These are phyloP conservation scores for Macrotrachela quadricornifera DNA, from an alignment of 1,140 invertebrate genomes.

Conservation along the genomic window DNA sequence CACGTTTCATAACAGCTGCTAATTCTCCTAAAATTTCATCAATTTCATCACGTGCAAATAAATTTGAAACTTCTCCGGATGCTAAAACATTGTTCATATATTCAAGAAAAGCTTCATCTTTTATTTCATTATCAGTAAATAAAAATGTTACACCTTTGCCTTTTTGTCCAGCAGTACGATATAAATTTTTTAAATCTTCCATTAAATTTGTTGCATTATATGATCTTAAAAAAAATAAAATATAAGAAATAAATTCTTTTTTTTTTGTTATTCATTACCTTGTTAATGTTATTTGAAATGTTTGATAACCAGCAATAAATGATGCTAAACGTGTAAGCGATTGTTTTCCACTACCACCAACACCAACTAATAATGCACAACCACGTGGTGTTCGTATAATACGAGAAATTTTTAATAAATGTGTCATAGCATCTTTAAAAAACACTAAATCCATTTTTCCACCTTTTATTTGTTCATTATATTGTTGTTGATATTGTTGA, in stretches of 20 bases:
- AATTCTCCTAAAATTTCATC: conserved; percentile 79
- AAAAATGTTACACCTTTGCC: conserved; percentile 91
- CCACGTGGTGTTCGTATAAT: conserved; percentile 78
- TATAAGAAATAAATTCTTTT: neutral
- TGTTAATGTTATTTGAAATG: conserved; percentile 80
- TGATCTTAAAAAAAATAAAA: conserved; percentile 37
- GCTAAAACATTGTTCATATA: conserved; percentile 87
- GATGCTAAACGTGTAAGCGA: conserved; percentile 78
- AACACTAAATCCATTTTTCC: conserved; percentile 93
- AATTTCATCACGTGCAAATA: conserved; percentile 84
- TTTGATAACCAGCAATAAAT: conserved; percentile 86
- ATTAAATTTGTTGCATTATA: conserved; percentile 82
- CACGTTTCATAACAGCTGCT: conserved; percentile 73
- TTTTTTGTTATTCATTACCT: conserved; percentile 33
- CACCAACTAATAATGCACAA: conserved; percentile 78
- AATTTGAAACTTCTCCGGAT: conserved; percentile 61
- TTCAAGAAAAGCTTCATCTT: conserved; percentile 86
- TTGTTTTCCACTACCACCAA: conserved; percentile 88
- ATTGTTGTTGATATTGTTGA: conserved; percentile 69
- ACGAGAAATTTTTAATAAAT: conserved; percentile 80
- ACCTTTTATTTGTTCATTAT: conserved; percentile 82
- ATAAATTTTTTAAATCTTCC: conserved; percentile 76
- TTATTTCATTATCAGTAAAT: conserved; percentile 87
- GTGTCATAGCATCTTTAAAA: conserved; percentile 88
- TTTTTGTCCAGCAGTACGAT: conserved; percentile 68